Base-by-base conservation (phyloP, 2,113 vertebrate species). In the Gymnarchus niloticus region DNA sequence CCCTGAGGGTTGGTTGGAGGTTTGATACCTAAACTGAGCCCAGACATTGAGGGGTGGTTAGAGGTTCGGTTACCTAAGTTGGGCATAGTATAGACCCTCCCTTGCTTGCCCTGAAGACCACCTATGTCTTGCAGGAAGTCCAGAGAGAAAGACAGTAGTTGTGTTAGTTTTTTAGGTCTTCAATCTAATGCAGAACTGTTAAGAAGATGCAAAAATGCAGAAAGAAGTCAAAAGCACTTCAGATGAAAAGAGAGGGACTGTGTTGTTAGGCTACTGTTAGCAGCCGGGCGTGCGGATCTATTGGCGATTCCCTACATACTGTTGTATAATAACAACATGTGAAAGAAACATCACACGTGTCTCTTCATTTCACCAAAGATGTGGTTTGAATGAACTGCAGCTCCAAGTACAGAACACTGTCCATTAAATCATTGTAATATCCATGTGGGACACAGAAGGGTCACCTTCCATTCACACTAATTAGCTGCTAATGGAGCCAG, bases 361-460 rank as follows among this genome's bases (percentile, higher is more conserved):
- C 65, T 73, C 65, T 41, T 28, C 41, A 73, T 33, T 73, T 73
- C 65, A 73, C 65, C 65, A 73, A 73, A 33, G 65, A 73, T 73
- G 65, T 37, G 33, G 48, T 54, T 56, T 48, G 56, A 85, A 49
- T 78, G 52, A 8, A 54, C 65, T n/a, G 28, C 61, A 10, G 44
- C 82, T 17, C 3, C 10, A 3, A 56, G 54, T 46, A 59, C 19
- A 57, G 84, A 85, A 85, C 51, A 85, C 46, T 48, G 69, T 46
- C 84, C 85, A 81, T 86, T 86, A 81, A 61, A 56, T 17, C 78
- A 21, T 65, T 37, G 54, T 52, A 77, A 41, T 81, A 61, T 28
- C 25, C 65, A 56, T 17, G 44, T 21, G 28, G 51, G 59, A 61
- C 25, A 41, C 44, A 65, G 49, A 37, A 86, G 77, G 81, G 76